A percentile compares a stretch with the other conserved stretches of the same genome.
Evolutionary conservation across 2,113 vertebrate species (phyloP).

Genomic region (Colinus virginianus): DNA sequence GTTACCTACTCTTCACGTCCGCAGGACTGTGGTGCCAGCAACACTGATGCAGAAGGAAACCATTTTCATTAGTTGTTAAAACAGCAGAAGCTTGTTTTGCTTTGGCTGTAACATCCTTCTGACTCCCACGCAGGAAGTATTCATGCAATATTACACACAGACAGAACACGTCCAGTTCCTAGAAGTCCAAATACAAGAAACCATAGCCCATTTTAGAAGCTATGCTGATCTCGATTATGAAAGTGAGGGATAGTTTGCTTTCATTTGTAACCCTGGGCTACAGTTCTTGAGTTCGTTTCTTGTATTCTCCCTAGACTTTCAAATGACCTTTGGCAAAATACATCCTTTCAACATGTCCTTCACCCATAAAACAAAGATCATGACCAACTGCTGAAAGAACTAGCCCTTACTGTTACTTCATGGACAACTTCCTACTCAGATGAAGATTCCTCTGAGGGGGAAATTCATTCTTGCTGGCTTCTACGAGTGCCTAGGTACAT

Average conservation of each 20-base stretch:
- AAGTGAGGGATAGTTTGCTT: background rate
- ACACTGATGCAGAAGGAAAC: constrained; percentile 62
- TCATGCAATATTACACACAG: constrained; percentile 38
- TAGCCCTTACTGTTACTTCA: background rate
- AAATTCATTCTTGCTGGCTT: background rate
- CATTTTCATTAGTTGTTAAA: constrained; percentile 57
- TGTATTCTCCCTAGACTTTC: background rate
- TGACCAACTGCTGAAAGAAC: background rate
- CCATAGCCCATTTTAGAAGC: background rate
- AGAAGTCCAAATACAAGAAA: constrained; percentile 59
- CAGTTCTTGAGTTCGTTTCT: background rate
- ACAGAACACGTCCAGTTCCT: constrained; percentile 30
- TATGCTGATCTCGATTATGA: background rate
- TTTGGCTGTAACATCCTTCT: constrained; percentile 40
- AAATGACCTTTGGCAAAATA: background rate
- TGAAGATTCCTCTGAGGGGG: background rate
- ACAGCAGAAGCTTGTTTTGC: constrained; percentile 53
- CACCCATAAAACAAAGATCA: background rate
- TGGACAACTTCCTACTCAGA: background rate
- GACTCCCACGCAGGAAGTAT: constrained; percentile 57
- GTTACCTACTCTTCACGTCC: background rate
- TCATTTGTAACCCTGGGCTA: background rate
- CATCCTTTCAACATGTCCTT: background rate
- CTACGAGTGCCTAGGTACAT: background rate
- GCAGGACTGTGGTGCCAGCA: constrained; percentile 17